Percentiles rank a stretch among this genome's conserved stretches.
Evolutionary conservation across 2,113 vertebrate species (phyloP).

Genomic region (Ciconia maguari): DNA sequence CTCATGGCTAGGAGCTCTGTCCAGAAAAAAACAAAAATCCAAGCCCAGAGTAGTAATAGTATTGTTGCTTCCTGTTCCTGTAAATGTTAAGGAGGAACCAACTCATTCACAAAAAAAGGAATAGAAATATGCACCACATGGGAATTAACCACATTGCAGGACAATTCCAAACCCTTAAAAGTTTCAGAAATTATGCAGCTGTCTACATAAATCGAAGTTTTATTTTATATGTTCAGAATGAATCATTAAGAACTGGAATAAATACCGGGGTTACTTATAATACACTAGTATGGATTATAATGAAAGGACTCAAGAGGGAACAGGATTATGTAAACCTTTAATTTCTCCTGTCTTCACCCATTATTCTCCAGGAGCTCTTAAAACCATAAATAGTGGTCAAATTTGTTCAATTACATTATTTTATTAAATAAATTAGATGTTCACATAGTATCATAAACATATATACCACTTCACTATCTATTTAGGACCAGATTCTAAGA

Average conservation of each 20-base stretch:
- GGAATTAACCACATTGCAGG: constrained; percentile 23
- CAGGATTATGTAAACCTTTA: background rate
- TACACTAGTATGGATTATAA: background rate
- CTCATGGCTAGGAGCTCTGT: background rate
- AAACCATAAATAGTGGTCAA: background rate
- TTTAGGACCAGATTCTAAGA: background rate
- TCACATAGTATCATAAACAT: background rate
- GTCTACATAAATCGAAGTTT: background rate
- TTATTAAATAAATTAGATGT: background rate
- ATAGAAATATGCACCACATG: constrained; percentile 39
- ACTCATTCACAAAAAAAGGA: constrained; percentile 37
- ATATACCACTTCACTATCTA: background rate
- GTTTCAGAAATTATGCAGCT: constrained; percentile 41
- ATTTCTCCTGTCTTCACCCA: background rate
- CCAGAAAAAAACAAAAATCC: constrained; percentile 6
- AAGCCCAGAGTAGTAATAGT: constrained; percentile 52
- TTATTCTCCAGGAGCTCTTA: background rate
- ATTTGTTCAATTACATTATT: background rate
- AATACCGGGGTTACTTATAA: background rate
- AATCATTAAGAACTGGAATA: background rate
- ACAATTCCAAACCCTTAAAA: constrained; percentile 42
- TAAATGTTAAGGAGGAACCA: constrained; percentile 23
- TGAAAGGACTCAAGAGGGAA: background rate
- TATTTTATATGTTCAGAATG: background rate
- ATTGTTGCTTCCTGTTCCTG: constrained; percentile 68